Conservation (phyloP, 2,888 invertebrate genomes). For the Amphipyra tragopoginis region DNA sequence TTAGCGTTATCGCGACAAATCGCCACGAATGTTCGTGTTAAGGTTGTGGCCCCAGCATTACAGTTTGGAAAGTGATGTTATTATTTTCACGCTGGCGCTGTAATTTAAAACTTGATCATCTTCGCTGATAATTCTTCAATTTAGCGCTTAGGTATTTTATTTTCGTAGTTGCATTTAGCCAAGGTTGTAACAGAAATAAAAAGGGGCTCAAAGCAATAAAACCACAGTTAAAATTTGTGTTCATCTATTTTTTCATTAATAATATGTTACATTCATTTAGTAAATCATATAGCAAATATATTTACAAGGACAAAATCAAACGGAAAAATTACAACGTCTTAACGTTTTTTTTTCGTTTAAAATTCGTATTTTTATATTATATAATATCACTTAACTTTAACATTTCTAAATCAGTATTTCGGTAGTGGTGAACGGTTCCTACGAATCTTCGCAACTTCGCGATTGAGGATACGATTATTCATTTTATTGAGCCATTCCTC, state of each 20-base stretch:
- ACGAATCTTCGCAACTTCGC: constrained; percentile 75
- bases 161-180: no score
- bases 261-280: constrained; percentile 90
- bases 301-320: constrained; percentile 89
- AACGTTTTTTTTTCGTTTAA: constrained; percentile 86
- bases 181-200: no score
- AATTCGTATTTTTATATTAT: constrained; percentile 90
- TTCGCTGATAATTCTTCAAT: no score
- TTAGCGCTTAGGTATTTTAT: no score
- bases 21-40: no score
- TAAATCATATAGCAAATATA: constrained; percentile 90
- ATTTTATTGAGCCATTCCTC: constrained; percentile 50
- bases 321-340: constrained; percentile 84
- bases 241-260: constrained; percentile 89
- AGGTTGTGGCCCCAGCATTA: no score
- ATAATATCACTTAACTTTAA: constrained; percentile 88
- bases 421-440: constrained; percentile 77
- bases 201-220: constrained; percentile 63
- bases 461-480: constrained; percentile 44
- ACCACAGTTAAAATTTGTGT: constrained; percentile 83
- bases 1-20: no score
- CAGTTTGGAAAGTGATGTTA: no score
- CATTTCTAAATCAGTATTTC: constrained; percentile 82
- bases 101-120: no score
- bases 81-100: no score